phyloP scores from a whole-genome alignment of 2,113 vertebrate species.

The Mesocricetus auratus region DNA sequence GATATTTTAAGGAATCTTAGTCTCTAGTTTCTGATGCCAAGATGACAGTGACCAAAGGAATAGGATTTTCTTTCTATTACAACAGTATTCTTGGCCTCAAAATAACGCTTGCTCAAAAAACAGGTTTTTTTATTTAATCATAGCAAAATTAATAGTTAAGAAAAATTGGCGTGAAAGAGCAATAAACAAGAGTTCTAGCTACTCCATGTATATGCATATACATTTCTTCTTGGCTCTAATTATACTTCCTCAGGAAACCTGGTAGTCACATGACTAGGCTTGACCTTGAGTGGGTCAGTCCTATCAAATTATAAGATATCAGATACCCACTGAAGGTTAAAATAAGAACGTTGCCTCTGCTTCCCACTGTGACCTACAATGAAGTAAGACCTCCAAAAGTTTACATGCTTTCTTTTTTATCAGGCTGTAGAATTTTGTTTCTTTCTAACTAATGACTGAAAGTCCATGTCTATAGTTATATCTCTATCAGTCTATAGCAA shows the following conservation, averaged over 20 bases:
- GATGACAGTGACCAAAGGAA: constrained; percentile 72
- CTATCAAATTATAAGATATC: constrained; percentile 40
- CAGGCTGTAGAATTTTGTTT: constrained; percentile 21
- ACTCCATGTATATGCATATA: neutral
- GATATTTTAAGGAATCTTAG: constrained; percentile 72
- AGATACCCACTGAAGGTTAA: constrained; percentile 28
- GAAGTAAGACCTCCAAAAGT: constrained; percentile 16
- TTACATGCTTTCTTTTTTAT: constrained; percentile 44
- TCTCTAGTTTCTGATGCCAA: constrained; percentile 71
- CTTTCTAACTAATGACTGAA: constrained; percentile 10
- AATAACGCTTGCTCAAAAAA: constrained; percentile 50
- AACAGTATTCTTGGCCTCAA: constrained; percentile 49
- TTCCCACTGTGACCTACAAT: constrained; percentile 18
- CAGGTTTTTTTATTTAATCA: constrained; percentile 38
- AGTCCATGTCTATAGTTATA: neutral
- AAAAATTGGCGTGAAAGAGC: neutral
- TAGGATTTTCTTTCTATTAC: constrained; percentile 8
- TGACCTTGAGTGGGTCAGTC: constrained; percentile 31
- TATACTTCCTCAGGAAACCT: neutral
- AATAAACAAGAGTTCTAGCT: neutral
- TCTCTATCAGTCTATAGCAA: constrained; percentile 14
- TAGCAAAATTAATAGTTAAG: neutral
- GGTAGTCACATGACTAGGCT: constrained; percentile 13
- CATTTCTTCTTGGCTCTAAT: constrained; percentile 44
- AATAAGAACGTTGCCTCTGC: neutral